A percentile compares a stretch with the other conserved stretches of the same genome.
Conservation (phyloP, 2,113 vertebrate genomes). For the Scopus umbretta region DNA sequence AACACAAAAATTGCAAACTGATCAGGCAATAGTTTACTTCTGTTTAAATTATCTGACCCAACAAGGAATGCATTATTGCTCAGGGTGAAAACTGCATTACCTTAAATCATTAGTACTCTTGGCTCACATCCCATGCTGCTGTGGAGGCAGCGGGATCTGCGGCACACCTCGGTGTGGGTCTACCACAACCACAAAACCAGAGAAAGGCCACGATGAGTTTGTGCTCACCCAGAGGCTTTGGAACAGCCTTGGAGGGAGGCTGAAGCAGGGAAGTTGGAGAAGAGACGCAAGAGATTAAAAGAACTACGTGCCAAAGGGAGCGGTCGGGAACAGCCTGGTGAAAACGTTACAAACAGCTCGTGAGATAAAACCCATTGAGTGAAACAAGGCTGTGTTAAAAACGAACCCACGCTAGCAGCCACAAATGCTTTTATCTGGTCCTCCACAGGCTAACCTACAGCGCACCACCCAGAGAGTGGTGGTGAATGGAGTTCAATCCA, state of each 20-base stretch:
- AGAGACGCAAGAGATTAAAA: neutral
- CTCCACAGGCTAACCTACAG: neutral
- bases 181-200: neutral
- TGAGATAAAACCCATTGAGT: neutral
- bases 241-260: neutral
- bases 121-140: neutral
- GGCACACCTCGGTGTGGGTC: neutral
- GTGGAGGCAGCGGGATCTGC: neutral
- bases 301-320: neutral
- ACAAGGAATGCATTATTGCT: neutral
- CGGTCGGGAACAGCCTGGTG: neutral
- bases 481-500: too few relatives aligned
- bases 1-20: neutral
- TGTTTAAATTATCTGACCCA: neutral
- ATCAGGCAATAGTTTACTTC: neutral
- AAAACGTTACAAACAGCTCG: neutral
- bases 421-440: neutral
- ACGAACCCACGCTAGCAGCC: neutral
- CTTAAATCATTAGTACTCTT: too few relatives aligned
- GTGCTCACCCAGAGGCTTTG: neutral
- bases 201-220: neutral
- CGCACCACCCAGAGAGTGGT: fast-evolving
- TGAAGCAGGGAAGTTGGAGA: neutral
- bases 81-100: neutral
- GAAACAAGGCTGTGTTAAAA: neutral